Evolutionary conservation across 2,113 vertebrate genomes (phyloP).

Genomic region (Gambusia affinis): DNA sequence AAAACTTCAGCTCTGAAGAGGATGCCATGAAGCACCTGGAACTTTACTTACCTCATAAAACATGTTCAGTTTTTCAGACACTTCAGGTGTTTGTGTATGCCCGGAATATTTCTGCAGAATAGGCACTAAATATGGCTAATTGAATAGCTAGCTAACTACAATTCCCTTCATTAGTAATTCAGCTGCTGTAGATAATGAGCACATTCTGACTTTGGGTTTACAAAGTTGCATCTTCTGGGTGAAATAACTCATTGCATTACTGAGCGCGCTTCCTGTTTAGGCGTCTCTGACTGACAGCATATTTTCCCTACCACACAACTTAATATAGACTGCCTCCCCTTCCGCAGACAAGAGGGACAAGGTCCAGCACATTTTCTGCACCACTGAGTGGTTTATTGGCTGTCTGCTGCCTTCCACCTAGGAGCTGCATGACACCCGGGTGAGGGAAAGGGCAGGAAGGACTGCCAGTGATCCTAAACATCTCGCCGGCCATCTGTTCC

Average conservation of each 20-base stretch:
- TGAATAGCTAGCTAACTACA: background rate
- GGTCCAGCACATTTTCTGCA: slow-evolving; percentile 57
- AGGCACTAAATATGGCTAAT: no score
- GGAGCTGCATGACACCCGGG: slow-evolving; percentile 53
- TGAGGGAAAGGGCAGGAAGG: slow-evolving; percentile 51
- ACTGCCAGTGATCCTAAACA: slow-evolving; percentile 42
- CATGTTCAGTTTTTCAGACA: no score
- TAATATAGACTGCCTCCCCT: slow-evolving; percentile 25
- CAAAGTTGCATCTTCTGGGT: background rate
- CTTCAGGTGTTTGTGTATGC: no score
- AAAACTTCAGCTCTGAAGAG: no score
- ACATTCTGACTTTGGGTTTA: background rate
- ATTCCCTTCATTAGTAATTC: background rate
- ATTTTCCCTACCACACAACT: background rate
- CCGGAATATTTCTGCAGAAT: no score
- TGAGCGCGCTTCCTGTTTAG: background rate
- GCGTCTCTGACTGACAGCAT: background rate
- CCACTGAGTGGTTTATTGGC: slow-evolving; percentile 44
- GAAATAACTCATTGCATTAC: background rate
- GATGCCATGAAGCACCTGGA: background rate
- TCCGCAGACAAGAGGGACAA: slow-evolving; percentile 29
- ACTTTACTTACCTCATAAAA: background rate
- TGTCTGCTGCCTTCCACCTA: slow-evolving; percentile 49
- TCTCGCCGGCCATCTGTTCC: slow-evolving; percentile 59
- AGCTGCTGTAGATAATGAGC: background rate